Conservation (phyloP, 2,113 vertebrate species). For the Forbesichthys papilliferus region DNA sequence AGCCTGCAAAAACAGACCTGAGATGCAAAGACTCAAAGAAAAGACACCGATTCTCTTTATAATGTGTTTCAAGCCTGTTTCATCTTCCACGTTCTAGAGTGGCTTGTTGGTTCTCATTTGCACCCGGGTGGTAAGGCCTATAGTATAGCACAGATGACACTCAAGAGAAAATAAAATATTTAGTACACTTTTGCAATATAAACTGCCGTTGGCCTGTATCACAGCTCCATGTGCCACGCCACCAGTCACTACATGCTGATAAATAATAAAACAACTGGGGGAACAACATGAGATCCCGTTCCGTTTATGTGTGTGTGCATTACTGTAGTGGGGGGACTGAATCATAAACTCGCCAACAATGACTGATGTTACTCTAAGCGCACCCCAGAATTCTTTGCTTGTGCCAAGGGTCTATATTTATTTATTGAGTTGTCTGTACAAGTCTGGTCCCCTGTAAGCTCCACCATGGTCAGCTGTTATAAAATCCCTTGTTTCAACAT, state of each 20-base stretch:
- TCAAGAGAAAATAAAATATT: constrained; percentile 68
- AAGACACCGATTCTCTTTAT: constrained; percentile 8
- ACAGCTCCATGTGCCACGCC: constrained; percentile 43
- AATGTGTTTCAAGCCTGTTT: constrained; percentile 16
- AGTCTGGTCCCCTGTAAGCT: constrained; percentile 2
- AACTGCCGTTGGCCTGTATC: constrained; percentile 68
- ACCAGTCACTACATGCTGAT: constrained; percentile 43
- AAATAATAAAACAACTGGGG: constrained; percentile 54
- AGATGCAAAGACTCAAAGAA: neutral
- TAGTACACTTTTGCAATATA: constrained; percentile 64
- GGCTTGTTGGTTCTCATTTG: constrained; percentile 7
- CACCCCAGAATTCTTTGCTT: constrained; percentile 25
- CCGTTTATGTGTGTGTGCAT: constrained; percentile 12
- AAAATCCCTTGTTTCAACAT: too few species aligned
- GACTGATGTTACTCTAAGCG: constrained; percentile 16
- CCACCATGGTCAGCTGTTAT: too few species aligned
- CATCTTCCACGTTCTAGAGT: neutral
- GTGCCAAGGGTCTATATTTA: constrained; percentile 24
- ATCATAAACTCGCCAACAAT: constrained; percentile 20
- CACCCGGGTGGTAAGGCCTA: constrained; percentile 1
- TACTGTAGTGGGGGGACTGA: neutral
- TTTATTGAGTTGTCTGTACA: constrained; percentile 34
- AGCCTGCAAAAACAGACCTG: constrained; percentile 7
- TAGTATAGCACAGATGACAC: constrained; percentile 7
- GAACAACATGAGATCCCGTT: neutral